A percentile compares a stretch with the other conserved stretches of the same genome.
Conservation (phyloP, 2,797 vertebrate species). For the Phalloptychus januarius region DNA sequence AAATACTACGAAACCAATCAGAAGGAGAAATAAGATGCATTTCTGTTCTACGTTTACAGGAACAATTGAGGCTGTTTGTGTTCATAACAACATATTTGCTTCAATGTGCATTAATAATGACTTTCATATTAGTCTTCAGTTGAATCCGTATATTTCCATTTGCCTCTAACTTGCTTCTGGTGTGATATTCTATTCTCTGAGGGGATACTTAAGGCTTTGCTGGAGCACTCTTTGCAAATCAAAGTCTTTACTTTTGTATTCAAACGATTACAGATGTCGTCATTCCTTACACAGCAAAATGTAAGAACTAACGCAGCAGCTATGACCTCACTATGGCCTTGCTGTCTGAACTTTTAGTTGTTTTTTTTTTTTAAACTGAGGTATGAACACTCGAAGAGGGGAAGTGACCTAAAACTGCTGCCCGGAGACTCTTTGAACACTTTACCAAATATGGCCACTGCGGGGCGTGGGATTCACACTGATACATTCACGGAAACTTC, state of each 20-base stretch:
- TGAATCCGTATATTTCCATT: neutral
- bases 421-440: conserved; percentile 8
- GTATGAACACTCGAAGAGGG: conserved; percentile 1
- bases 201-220: neutral
- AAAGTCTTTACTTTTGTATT: neutral
- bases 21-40: neutral
- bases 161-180: neutral
- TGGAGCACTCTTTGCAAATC: neutral
- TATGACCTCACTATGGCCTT: neutral
- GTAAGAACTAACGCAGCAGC: neutral
- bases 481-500: conserved; percentile 6
- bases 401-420: conserved; percentile 14
- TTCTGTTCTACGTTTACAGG: neutral
- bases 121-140: neutral
- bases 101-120: neutral
- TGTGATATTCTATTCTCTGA: neutral
- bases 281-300: neutral
- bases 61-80: neutral
- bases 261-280: neutral
- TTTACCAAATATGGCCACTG: conserved; percentile 64
- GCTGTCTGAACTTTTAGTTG: neutral
- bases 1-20: neutral
- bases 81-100: neutral
- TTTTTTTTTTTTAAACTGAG: neutral
- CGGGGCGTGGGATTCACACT: conserved; percentile 47